Evolutionary conservation across 2,888 invertebrate species (phyloP).

Genomic region (Euzetes globulus): DNA sequence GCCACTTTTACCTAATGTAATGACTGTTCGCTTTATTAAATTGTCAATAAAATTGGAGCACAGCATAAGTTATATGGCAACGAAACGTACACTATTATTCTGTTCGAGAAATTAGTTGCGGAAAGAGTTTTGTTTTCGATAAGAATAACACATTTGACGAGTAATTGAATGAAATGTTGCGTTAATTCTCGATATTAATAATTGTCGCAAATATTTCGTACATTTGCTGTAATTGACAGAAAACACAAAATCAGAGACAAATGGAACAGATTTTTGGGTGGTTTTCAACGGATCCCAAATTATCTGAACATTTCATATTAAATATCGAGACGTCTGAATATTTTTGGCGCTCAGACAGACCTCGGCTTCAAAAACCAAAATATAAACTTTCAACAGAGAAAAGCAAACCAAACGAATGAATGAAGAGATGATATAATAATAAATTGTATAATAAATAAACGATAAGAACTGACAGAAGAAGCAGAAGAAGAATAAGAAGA

Average conservation of each 20-base stretch:
- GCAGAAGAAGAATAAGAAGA: not conserved
- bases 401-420: not conserved
- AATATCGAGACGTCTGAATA: too few relatives aligned
- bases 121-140: not conserved
- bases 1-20: not conserved
- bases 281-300: too few relatives aligned
- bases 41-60: constrained; percentile 7
- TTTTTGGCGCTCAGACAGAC: too few relatives aligned
- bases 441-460: not conserved
- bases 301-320: too few relatives aligned
- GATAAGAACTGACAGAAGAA: too few relatives aligned
- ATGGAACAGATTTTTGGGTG: too few relatives aligned
- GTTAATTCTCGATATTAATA: not conserved
- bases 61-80: not conserved
- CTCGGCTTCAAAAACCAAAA: too few relatives aligned
- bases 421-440: constrained; percentile 1
- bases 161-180: not conserved
- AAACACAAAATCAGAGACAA: too few relatives aligned
- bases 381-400: not conserved
- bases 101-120: not conserved
- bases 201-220: not conserved
- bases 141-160: not conserved
- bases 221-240: not conserved
- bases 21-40: constrained; percentile 9
- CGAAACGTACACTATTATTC: too few relatives aligned